Evolutionary conservation across 2,888 invertebrate species (phyloP).

Genomic region (Cepaea hortensis): DNA sequence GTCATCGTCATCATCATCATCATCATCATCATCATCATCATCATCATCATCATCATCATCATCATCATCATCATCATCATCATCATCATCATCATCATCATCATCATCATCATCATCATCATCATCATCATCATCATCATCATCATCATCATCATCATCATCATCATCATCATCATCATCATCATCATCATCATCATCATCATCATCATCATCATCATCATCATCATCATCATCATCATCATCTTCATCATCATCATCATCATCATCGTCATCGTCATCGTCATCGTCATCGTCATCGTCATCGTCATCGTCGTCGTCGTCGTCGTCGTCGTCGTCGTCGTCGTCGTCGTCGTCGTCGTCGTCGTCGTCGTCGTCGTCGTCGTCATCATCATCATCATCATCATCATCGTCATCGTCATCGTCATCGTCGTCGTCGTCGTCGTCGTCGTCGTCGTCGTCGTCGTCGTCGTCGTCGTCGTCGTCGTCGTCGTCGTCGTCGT

Average conservation of each 20-base stretch:
- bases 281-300: too few relatives aligned
- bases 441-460: constrained; percentile 55
- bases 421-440: constrained; percentile 48
- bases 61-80: constrained; percentile 51
- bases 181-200: constrained; percentile 27
- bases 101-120: constrained; percentile 54
- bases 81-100: constrained; percentile 45
- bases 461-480: constrained; percentile 51
- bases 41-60: constrained; percentile 56
- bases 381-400: constrained; percentile 55
- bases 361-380: constrained; percentile 54
- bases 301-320: neutral
- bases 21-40: constrained; percentile 54
- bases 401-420: constrained; percentile 46
- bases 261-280: neutral
- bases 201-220: constrained; percentile 41
- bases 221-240: constrained; percentile 38
- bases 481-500: constrained; percentile 40
- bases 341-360: constrained; percentile 54
- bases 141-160: constrained; percentile 48
- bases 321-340: constrained; percentile 49
- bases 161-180: constrained; percentile 38
- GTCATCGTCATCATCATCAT: constrained; percentile 53
- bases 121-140: constrained; percentile 56
- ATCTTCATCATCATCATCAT: constrained; percentile 24